Percentiles rank a stretch among this genome's conserved stretches.
phyloP scores from a whole-genome alignment of 2,113 vertebrate genomes.

The Rutilus rutilus region DNA sequence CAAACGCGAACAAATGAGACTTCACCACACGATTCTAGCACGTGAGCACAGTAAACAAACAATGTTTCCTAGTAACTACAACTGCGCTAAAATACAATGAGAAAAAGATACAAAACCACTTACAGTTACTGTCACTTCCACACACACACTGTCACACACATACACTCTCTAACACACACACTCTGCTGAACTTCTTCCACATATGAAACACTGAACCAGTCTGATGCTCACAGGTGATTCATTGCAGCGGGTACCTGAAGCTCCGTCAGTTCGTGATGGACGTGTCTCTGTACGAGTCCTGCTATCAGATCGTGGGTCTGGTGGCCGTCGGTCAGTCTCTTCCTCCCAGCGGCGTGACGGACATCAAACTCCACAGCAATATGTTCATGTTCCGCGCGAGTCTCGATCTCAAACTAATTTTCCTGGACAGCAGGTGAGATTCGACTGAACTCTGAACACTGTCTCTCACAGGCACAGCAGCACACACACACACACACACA shows the following conservation, averaged over 20 bases:
- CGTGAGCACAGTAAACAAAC: too few relatives aligned
- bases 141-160: too few relatives aligned
- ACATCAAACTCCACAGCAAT: conserved; percentile 94
- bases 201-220: not conserved
- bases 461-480: too few relatives aligned
- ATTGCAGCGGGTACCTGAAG: conserved; percentile 95
- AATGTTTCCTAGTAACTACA: too few relatives aligned
- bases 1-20: too few relatives aligned
- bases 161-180: too few relatives aligned
- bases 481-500: too few relatives aligned
- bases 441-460: not conserved
- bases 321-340: conserved; percentile 92
- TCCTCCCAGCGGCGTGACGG: conserved; percentile 91
- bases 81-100: too few relatives aligned
- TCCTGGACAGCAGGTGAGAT: conserved; percentile 89
- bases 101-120: too few relatives aligned
- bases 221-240: conserved; percentile 83
- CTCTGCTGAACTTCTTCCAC: too few relatives aligned
- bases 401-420: conserved; percentile 92
- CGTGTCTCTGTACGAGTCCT: conserved; percentile 86
- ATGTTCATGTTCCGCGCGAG: conserved; percentile 98
- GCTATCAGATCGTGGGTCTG: conserved; percentile 90
- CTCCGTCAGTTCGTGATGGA: conserved; percentile 90
- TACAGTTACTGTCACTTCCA: too few relatives aligned
- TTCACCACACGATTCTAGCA: too few relatives aligned